A percentile compares a stretch with the other conserved stretches of the same genome.
phyloP scores from a whole-genome alignment of 1,140 invertebrate genomes.

The Drosophila jambulina region DNA sequence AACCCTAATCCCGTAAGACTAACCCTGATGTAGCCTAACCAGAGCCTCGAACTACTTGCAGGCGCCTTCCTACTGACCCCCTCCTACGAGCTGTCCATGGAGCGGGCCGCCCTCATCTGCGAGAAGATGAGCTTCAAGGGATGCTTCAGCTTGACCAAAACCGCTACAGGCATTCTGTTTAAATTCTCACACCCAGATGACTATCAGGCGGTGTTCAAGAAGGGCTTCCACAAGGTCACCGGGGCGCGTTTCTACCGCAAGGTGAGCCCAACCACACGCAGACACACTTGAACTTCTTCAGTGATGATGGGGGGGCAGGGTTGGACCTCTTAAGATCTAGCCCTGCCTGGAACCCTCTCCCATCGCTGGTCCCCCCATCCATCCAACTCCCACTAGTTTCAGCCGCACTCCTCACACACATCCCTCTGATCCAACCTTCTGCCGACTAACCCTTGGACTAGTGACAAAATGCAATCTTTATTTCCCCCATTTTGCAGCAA shows the following conservation, averaged over 20 bases:
- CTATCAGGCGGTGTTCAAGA: constrained; percentile 93
- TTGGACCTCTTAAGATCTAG: background rate
- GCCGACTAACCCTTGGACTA: constrained; percentile 38
- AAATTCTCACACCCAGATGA: constrained; percentile 94
- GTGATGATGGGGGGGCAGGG: constrained; percentile 20
- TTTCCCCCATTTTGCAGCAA: constrained; percentile 79
- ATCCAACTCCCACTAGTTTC: constrained; percentile 1
- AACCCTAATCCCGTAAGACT: constrained; percentile 1
- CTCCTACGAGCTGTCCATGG: constrained; percentile 92
- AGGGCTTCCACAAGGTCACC: constrained; percentile 94
- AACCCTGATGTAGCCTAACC: constrained; percentile 37
- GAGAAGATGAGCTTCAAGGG: constrained; percentile 95
- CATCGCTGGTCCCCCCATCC: constrained; percentile 11
- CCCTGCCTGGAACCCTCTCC: background rate
- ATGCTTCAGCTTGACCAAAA: constrained; percentile 93
- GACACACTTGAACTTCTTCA: background rate
- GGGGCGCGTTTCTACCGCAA: constrained; percentile 92
- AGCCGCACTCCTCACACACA: background rate
- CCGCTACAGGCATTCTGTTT: constrained; percentile 94
- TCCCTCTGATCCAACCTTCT: background rate
- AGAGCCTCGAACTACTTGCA: constrained; percentile 52
- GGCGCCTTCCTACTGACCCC: constrained; percentile 93
- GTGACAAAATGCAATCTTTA: constrained; percentile 59
- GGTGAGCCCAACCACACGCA: constrained; percentile 85
- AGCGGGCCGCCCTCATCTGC: constrained; percentile 93